Conservation (phyloP, 2,113 vertebrate genomes). For the Emydura subglobosa region DNA sequence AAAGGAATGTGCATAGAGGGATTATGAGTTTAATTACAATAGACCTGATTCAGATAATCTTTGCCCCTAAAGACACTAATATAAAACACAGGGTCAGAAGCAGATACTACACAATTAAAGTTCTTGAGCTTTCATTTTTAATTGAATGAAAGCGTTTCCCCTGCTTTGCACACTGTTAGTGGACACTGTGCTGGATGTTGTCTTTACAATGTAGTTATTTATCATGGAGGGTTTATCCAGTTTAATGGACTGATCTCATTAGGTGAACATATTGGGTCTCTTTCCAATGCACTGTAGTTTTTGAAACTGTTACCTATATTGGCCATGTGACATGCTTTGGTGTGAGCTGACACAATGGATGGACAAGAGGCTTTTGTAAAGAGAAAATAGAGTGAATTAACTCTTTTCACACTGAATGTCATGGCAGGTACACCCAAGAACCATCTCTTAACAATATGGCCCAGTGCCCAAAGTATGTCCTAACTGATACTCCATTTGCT, state of each 20-base stretch:
- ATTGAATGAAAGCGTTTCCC: background rate
- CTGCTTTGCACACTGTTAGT: background rate
- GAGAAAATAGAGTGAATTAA: background rate
- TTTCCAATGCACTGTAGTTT: background rate
- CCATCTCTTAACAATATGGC: background rate
- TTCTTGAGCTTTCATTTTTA: accelerated
- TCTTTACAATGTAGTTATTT: background rate
- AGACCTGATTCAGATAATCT: background rate
- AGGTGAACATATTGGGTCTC: background rate
- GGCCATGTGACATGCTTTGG: background rate
- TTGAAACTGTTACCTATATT: background rate
- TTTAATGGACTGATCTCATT: background rate
- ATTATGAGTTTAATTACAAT: background rate
- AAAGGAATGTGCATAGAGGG: background rate
- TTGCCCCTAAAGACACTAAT: background rate
- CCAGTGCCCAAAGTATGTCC: background rate
- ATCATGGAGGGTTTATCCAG: background rate
- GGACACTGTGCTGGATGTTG: accelerated
- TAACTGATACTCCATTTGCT: accelerated
- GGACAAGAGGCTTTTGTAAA: constrained; percentile 47
- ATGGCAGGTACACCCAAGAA: background rate
- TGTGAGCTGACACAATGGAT: background rate
- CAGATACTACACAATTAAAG: background rate
- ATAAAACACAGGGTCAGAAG: background rate
- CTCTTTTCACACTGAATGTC: background rate